Evolutionary conservation across 2,888 invertebrate genomes (phyloP).

Genomic region (Anarsia innoxiella): DNA sequence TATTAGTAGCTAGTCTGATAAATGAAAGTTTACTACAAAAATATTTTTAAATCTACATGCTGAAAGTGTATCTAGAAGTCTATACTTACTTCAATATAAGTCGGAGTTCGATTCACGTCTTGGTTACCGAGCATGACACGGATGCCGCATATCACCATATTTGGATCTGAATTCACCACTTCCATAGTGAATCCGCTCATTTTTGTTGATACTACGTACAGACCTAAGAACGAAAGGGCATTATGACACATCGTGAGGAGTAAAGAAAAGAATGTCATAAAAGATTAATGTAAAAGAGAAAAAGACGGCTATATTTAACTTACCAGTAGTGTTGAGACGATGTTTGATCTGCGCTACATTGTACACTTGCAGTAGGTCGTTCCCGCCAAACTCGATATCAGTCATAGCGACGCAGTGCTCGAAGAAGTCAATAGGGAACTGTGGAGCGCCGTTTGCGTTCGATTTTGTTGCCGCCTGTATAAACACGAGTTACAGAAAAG

Average conservation of each 20-base stretch:
- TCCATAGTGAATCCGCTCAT: constrained; percentile 92
- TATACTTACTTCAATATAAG: constrained; percentile 78
- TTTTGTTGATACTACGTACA: constrained; percentile 95
- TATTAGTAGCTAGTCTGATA: too few species aligned
- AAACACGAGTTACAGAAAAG: too few species aligned
- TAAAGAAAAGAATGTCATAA: background rate
- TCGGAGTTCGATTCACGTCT: constrained; percentile 84
- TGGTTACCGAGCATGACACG: constrained; percentile 91
- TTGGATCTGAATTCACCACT: constrained; percentile 88
- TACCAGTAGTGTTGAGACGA: constrained; percentile 83
- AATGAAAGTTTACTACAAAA: too few species aligned
- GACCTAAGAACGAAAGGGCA: constrained; percentile 76
- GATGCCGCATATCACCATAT: constrained; percentile 92
- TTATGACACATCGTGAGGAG: background rate
- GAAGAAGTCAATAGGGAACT: constrained; percentile 97
- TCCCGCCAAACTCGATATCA: constrained; percentile 96
- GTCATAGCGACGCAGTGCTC: constrained; percentile 94
- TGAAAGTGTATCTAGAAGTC: background rate
- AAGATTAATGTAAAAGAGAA: background rate
- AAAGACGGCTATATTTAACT: too few species aligned
- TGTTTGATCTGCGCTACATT: constrained; percentile 95
- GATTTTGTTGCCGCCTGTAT: constrained; percentile 56
- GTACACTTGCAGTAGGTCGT: constrained; percentile 95
- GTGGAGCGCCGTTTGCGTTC: constrained; percentile 76
- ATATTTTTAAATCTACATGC: background rate